Percentiles rank a stretch among this genome's conserved stretches.
Evolutionary conservation across 2,797 vertebrate genomes (phyloP).

Genomic region (Lindbergichthys nudifrons): DNA sequence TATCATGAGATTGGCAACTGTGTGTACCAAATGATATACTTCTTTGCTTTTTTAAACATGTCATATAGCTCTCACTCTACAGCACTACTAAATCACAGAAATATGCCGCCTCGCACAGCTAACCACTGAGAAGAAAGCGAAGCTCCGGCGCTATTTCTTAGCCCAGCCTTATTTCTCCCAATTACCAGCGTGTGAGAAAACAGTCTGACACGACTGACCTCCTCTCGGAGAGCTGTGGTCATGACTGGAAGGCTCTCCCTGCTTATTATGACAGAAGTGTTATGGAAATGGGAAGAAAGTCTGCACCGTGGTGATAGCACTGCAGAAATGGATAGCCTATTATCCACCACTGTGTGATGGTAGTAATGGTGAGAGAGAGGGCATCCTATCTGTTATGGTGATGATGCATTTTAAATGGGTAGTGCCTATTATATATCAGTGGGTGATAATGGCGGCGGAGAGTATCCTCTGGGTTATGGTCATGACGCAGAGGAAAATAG

Average conservation of each 20-base stretch:
- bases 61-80: constrained; percentile 27
- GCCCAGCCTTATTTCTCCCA: constrained; percentile 62
- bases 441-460: constrained; percentile 52
- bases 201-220: constrained; percentile 71
- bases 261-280: constrained; percentile 73
- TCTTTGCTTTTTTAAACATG: constrained; percentile 12
- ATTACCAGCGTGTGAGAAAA: constrained; percentile 70
- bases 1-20: constrained; percentile 5
- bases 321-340: constrained; percentile 66
- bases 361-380: constrained; percentile 65
- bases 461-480: constrained; percentile 46
- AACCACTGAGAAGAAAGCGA: constrained; percentile 31
- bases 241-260: constrained; percentile 66
- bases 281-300: constrained; percentile 74
- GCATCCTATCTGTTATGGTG: constrained; percentile 69
- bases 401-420: constrained; percentile 68
- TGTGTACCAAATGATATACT: constrained; percentile 38
- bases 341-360: constrained; percentile 63
- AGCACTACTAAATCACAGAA: constrained; percentile 10
- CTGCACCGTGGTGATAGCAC: constrained; percentile 68
- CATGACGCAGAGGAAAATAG: constrained; percentile 40
- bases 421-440: constrained; percentile 57
- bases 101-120: constrained; percentile 11
- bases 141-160: constrained; percentile 29
- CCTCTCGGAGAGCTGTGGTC: constrained; percentile 59